Conservation (phyloP, 1,140 invertebrate genomes). For the Drosophila ambigua region DNA sequence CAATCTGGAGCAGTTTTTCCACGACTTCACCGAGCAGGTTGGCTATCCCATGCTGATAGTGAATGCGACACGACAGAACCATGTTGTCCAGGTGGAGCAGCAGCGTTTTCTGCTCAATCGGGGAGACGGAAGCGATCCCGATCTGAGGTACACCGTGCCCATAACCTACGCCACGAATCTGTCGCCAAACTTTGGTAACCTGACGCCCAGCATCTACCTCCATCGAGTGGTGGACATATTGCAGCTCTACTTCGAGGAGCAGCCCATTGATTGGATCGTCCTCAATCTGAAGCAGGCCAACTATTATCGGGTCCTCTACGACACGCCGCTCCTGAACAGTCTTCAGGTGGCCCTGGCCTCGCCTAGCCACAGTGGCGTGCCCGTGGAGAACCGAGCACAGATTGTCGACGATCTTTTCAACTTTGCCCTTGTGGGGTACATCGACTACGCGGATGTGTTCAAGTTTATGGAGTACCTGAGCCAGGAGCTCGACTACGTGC, state of each 20-base stretch:
- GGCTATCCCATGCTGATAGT: slow-evolving; percentile 93
- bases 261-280: slow-evolving; percentile 82
- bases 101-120: slow-evolving; percentile 85
- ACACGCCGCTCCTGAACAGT: slow-evolving; percentile 84
- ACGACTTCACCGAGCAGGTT: slow-evolving; percentile 96
- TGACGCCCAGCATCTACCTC: slow-evolving; percentile 84
- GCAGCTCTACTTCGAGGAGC: slow-evolving; percentile 49
- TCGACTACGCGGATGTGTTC: slow-evolving; percentile 85
- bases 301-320: slow-evolving; percentile 88
- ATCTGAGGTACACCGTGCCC: slow-evolving; percentile 86
- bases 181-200: slow-evolving; percentile 84
- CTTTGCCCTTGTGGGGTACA: slow-evolving; percentile 86
- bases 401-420: slow-evolving; percentile 90
- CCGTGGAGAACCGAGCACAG: slow-evolving; percentile 90
- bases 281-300: slow-evolving; percentile 85
- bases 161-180: slow-evolving; percentile 86
- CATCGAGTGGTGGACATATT: slow-evolving; percentile 78
- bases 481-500: slow-evolving; percentile 85
- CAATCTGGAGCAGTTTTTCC: slow-evolving; percentile 53
- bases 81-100: slow-evolving; percentile 68
- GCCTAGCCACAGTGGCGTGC: slow-evolving; percentile 85
- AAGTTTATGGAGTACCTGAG: slow-evolving; percentile 85
- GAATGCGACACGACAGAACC: slow-evolving; percentile 25
- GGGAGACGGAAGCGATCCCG: slow-evolving; percentile 48
- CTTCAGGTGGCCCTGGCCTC: slow-evolving; percentile 83